Percentiles rank a stretch among this genome's conserved stretches.
These are phyloP conservation scores for Acanthurus lineatus DNA, from an alignment of 2,797 vertebrate genomes.

Conservation along the genomic window DNA sequence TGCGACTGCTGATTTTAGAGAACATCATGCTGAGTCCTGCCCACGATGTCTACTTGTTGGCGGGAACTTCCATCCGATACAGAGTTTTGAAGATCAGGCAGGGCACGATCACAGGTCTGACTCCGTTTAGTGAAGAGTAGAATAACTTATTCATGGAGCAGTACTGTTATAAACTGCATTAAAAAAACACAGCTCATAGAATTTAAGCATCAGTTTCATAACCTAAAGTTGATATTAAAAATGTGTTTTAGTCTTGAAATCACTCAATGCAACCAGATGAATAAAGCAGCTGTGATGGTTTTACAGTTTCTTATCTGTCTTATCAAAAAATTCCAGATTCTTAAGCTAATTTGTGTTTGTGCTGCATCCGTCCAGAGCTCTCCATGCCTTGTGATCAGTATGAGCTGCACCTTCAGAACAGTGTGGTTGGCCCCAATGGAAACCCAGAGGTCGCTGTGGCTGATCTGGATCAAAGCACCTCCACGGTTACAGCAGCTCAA, in stretches of 20 bases:
- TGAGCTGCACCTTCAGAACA: conserved; percentile 92
- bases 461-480: conserved; percentile 85
- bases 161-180: neutral
- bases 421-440: conserved; percentile 76
- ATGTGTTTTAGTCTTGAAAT: conserved; percentile 12
- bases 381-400: conserved; percentile 97
- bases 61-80: conserved; percentile 92
- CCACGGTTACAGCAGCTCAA: conserved; percentile 79
- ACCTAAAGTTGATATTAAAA: neutral
- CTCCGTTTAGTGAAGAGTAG: neutral
- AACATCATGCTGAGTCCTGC: conserved; percentile 96
- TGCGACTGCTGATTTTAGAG: conserved; percentile 95
- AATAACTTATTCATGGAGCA: neutral
- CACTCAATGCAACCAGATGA: conserved; percentile 6
- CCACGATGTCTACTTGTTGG: conserved; percentile 92
- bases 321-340: neutral
- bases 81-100: conserved; percentile 95
- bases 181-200: neutral
- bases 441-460: conserved; percentile 83
- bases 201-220: neutral
- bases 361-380: conserved; percentile 85
- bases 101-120: conserved; percentile 93
- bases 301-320: neutral
- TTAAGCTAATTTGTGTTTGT: conserved; percentile 23
- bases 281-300: neutral